These are phyloP conservation scores for Lampris megalopsis DNA, from an alignment of 2,113 vertebrate species.

Conservation along the genomic window DNA sequence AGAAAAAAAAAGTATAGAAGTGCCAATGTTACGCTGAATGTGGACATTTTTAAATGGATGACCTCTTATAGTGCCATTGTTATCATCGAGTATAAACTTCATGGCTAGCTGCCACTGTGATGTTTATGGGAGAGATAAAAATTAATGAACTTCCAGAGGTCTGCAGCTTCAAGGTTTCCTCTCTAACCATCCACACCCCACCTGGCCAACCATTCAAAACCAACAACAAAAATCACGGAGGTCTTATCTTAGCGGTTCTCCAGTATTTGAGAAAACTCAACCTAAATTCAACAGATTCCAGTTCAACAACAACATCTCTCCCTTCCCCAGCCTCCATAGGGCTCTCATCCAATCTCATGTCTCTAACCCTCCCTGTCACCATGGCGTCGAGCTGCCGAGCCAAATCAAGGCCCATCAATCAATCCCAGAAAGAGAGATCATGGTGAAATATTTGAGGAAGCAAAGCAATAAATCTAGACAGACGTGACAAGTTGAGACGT, in stretches of 20 bases:
- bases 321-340: neutral
- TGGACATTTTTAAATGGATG: neutral
- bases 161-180: neutral
- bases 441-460: too few species aligned
- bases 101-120: neutral
- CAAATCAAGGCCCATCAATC: constrained; percentile 25
- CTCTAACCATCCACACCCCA: neutral
- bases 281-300: neutral
- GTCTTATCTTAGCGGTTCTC: neutral
- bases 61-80: neutral
- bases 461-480: constrained; percentile 8
- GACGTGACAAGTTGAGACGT: neutral
- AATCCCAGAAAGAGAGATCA: neutral
- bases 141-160: neutral
- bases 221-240: neutral
- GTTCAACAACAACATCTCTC: neutral
- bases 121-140: neutral
- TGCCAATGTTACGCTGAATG: neutral
- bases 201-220: neutral
- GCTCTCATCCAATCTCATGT: neutral
- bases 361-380: neutral
- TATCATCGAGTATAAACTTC: neutral
- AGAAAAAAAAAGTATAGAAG: too few species aligned
- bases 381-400: neutral
- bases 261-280: neutral